Percentiles rank a stretch among this genome's conserved stretches.
These are phyloP conservation scores for Euthynnus affinis DNA, from an alignment of 2,797 vertebrate genomes.

Conservation along the genomic window DNA sequence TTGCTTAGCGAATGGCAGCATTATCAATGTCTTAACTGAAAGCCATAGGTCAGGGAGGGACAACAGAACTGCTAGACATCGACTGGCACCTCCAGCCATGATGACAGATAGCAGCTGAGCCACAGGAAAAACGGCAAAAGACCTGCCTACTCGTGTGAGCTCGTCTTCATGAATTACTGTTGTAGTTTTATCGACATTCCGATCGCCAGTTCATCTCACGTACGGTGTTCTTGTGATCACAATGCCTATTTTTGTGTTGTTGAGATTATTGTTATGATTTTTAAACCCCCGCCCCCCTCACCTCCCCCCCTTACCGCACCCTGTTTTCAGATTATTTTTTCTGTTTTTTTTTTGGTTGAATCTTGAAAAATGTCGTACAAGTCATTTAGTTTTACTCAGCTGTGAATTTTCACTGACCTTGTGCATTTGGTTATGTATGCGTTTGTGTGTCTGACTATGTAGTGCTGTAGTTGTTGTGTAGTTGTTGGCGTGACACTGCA, in stretches of 20 bases:
- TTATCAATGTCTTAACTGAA: conserved; percentile 68
- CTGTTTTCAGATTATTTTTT: conserved; percentile 45
- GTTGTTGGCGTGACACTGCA: conserved; percentile 72
- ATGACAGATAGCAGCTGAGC: conserved; percentile 46
- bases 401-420: conserved; percentile 78
- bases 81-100: conserved; percentile 57
- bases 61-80: conserved; percentile 35
- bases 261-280: conserved; percentile 66
- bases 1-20: conserved; percentile 33
- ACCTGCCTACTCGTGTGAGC: conserved; percentile 46
- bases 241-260: conserved; percentile 69
- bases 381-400: conserved; percentile 72
- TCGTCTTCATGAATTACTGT: conserved; percentile 54
- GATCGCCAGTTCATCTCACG: conserved; percentile 72
- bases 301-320: background rate
- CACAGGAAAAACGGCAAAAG: conserved; percentile 38
- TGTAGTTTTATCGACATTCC: conserved; percentile 75
- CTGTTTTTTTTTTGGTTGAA: conserved; percentile 63
- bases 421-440: conserved; percentile 77
- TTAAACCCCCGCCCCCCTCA: background rate
- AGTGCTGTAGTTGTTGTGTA: conserved; percentile 78
- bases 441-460: conserved; percentile 63
- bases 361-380: conserved; percentile 73
- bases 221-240: conserved; percentile 63
- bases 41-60: conserved; percentile 72